A percentile compares a stretch with the other conserved stretches of the same genome.
phyloP scores from a whole-genome alignment of 2,888 invertebrate species.

The Lottia gigantea region DNA sequence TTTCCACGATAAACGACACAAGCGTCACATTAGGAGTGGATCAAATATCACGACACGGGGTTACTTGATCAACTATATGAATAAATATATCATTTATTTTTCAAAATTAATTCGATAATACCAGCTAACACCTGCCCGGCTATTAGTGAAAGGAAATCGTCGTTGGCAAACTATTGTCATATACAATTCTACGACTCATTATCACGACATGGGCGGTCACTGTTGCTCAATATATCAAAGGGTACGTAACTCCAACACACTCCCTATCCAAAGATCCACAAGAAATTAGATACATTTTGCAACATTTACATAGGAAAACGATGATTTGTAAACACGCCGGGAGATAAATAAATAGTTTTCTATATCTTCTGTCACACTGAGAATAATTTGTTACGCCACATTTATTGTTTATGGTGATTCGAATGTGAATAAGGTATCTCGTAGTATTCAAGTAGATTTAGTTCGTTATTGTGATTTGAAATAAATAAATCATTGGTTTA shows the following conservation, averaged over 20 bases:
- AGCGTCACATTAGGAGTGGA: background rate
- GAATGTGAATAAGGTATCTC: no score
- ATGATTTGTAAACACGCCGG: background rate
- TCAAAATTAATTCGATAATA: slow-evolving; percentile 9
- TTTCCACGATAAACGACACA: background rate
- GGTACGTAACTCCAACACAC: slow-evolving; percentile 4
- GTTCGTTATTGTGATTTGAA: no score
- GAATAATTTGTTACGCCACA: no score
- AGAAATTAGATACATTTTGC: background rate
- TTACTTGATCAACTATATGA: slow-evolving; percentile 11
- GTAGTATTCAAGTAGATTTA: no score
- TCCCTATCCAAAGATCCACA: background rate
- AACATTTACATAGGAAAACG: slow-evolving; percentile 3
- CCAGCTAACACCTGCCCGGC: slow-evolving; percentile 11
- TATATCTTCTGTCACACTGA: no score
- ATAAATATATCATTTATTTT: slow-evolving; percentile 11
- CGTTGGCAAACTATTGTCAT: background rate
- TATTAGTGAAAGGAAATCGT: background rate
- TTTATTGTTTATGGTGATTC: no score
- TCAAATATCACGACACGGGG: slow-evolving; percentile 5
- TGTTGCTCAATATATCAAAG: slow-evolving; percentile 11
- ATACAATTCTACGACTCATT: background rate
- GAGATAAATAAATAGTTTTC: no score
- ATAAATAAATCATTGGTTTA: no score
- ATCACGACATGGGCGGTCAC: slow-evolving; percentile 10